These are phyloP conservation scores for Brachyrhaphis roseni DNA, from an alignment of 2,797 vertebrate genomes.

Conservation along the genomic window DNA sequence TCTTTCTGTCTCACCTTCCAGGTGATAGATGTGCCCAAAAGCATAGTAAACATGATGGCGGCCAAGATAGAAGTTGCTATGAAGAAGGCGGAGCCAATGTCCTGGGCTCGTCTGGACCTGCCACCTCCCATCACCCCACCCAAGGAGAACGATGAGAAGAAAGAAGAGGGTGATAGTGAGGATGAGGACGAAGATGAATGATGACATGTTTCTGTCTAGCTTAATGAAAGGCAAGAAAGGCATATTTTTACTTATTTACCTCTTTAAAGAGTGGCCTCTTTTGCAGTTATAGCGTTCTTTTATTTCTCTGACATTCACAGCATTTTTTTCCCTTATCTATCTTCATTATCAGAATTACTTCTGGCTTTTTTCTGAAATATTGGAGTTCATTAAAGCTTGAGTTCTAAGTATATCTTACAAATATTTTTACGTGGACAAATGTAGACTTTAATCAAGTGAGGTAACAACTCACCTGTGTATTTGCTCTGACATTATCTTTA, in stretches of 20 bases:
- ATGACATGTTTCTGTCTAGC: conserved; percentile 36
- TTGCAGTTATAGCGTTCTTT: conserved; percentile 1
- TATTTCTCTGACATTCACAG: background rate
- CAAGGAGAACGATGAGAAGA: conserved; percentile 60
- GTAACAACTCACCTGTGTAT: conserved; percentile 11
- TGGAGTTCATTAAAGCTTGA: conserved; percentile 12
- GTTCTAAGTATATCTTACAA: conserved; percentile 14
- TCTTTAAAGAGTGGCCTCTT: conserved; percentile 43
- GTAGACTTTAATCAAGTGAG: conserved; percentile 13
- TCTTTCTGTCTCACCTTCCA: conserved; percentile 23
- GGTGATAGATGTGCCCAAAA: conserved; percentile 94
- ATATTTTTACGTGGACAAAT: conserved; percentile 17
- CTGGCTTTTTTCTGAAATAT: background rate
- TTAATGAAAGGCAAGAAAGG: conserved; percentile 35
- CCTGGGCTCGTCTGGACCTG: conserved; percentile 93
- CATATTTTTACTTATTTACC: conserved; percentile 43
- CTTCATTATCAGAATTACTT: conserved; percentile 1
- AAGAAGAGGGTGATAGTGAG: conserved; percentile 63
- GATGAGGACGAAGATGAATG: conserved; percentile 67
- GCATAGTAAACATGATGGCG: conserved; percentile 91
- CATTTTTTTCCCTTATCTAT: background rate
- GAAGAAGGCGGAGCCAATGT: conserved; percentile 93
- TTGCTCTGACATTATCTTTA: conserved; percentile 34
- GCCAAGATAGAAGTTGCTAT: conserved; percentile 93
- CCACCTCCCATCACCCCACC: conserved; percentile 76